Evolutionary conservation across 2,888 invertebrate species (phyloP), one percentile per base, ranked within the genome.

Genomic region (Luffia ferchaultella): DNA sequence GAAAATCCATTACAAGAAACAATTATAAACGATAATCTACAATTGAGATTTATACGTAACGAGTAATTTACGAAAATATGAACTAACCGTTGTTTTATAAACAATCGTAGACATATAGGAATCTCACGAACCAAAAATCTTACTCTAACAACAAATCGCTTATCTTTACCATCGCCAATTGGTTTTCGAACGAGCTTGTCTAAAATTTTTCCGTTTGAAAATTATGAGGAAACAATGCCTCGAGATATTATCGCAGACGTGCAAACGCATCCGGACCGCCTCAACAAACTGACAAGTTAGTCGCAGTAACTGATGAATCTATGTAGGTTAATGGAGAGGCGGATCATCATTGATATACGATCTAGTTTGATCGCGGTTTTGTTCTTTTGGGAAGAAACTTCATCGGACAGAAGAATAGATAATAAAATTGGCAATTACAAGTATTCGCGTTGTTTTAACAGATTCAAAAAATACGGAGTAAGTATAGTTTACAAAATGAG

Each of bases 151-250:
- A 65, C 66, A 65, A 67, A 66, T 61, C 56, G 61, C 58, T 62
- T 61, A 67, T 68, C 63, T 58, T 58, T 58, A 53, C 60, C 60
- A 64, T 61, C 45, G 56, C 55, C 57, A 59, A 62, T 58, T 55
- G 60, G 60, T 58, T 59, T 59, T 55, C 54, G 59, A 58, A 59
- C 59, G 61, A 61, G 65, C 64, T 42, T 68, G 65, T 69, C 65
- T 68, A 65, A 65, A 62, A 66, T 61, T 63, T n/a, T n/a, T 59
- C 62, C 61, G 59, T 59, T 52, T 30, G 58, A 58, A 64, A 67
- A 63, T 62, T 59, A 63, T 58, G 60, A 59, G 65, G 62, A 67
- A 66, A 68, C 65, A 69, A 68, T 67, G 60, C 58, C 54, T 46
- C 47, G 55, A 61, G 69, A 70, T 70, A 53, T 55, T 65, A 71